A percentile compares a stretch with the other conserved stretches of the same genome.
These are phyloP conservation scores for Orthonevra nobilis DNA, from an alignment of 2,888 invertebrate genomes.

Conservation along the genomic window DNA sequence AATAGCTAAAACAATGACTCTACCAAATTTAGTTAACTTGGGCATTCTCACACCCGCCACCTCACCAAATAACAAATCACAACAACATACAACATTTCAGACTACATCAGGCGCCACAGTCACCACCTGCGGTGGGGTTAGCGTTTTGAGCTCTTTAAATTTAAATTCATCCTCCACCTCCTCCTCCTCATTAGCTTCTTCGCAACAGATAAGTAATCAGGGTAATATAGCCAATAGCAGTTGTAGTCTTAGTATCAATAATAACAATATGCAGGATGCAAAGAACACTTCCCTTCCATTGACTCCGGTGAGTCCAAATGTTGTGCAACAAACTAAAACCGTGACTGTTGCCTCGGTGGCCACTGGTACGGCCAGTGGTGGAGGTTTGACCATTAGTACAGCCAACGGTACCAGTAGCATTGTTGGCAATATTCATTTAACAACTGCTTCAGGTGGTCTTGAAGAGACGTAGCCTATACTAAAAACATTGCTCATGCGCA, in stretches of 20 bases:
- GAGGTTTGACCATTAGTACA: constrained; percentile 47
- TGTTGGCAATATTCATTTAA: constrained; percentile 75
- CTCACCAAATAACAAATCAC: constrained; percentile 80
- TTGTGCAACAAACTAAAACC: constrained; percentile 75
- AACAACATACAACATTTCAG: constrained; percentile 75
- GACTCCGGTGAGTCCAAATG: constrained; percentile 79
- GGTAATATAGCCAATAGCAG: constrained; percentile 64
- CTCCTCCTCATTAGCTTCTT: constrained; percentile 71
- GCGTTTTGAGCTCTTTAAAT: constrained; percentile 62
- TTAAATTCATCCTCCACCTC: constrained; percentile 52
- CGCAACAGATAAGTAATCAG: constrained; percentile 69
- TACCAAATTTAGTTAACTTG: constrained; percentile 80
- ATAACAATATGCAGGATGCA: constrained; percentile 59
- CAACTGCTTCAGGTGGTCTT: constrained; percentile 64
- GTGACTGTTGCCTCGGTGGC: constrained; percentile 70
- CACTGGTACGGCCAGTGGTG: constrained; percentile 58
- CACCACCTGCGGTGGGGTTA: constrained; percentile 72
- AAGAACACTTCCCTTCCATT: constrained; percentile 76
- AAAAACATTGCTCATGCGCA: constrained; percentile 79
- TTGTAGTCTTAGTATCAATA: constrained; percentile 71
- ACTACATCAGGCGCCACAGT: constrained; percentile 71
- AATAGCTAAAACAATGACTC: constrained; percentile 77
- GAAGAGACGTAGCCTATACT: constrained; percentile 81
- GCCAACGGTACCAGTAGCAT: constrained; percentile 67
- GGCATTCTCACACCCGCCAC: constrained; percentile 82